Evolutionary conservation across 2,113 vertebrate genomes (phyloP), one percentile per base, ranked within the genome.

Genomic region (Miniopterus natalensis): DNA sequence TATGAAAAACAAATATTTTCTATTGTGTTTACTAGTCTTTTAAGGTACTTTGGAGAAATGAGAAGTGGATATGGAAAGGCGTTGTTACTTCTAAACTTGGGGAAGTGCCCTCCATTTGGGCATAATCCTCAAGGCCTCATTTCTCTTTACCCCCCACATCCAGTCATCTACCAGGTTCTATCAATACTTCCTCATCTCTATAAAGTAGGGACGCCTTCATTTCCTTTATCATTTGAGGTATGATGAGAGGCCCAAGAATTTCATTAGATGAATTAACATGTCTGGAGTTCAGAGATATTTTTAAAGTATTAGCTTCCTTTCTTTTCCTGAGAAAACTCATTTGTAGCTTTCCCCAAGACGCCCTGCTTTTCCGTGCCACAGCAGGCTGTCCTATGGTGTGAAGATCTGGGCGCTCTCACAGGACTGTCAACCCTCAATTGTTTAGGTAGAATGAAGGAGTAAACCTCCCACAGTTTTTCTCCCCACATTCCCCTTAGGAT

Each of bases 321-420:
- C 40, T 96, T 95, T 73, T 65, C 10, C 17, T 78, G 49, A 68
- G 71, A 86, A 93, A 89, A 75, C 87, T 66, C 51, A 57, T 90
- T 18, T n/a, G 31, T 49, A 3, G 9, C 18, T 95, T 68, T 63
- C 29, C 25, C 45, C 21, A 88, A 86, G 63, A 59, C 6, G 17
- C 2, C 40, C 23, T 75, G 57, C 10, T 83, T 77, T 92, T 73
- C n/a, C 18, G 61, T 25, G 21, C 8, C 31, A 17, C 17, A 15
- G 1, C 61, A 29, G 11, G 8, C 29, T 70, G 6, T 63, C 5
- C 36, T 25, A 11, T 36, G 25, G 25, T 90, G 11, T 73, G 29
- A 77, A 87, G 55, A 65, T 36, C 23, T 47, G 17, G 31, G 14
- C 63, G 42, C 7, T 74, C 79, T 88, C 78, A 53, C 40, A 45